Conservation (phyloP, 92 coral and sea anemone species). For the Metridium senile region DNA sequence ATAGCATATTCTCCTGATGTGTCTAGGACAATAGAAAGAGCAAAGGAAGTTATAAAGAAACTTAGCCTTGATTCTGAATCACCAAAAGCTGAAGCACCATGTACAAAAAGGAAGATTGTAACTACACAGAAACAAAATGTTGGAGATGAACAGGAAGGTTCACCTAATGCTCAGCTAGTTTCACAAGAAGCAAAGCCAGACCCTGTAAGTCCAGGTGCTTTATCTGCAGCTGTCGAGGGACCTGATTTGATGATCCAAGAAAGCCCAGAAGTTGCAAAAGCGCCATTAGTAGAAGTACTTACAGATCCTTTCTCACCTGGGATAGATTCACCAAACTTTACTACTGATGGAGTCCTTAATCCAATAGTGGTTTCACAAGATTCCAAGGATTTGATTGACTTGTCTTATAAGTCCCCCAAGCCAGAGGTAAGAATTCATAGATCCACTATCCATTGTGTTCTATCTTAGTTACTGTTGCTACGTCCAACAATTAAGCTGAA, state of each 20-base stretch:
- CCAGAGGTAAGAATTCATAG: constrained; percentile 32
- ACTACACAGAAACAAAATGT: not conserved
- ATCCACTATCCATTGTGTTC: no score
- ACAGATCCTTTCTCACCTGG: constrained; percentile 61
- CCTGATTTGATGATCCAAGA: constrained; percentile 26
- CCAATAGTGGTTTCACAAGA: constrained; percentile 30
- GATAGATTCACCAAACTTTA: constrained; percentile 36
- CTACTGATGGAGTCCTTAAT: constrained; percentile 35
- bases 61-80: not conserved
- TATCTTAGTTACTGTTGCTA: no score
- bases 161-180: not conserved
- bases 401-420: constrained; percentile 37
- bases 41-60: not conserved
- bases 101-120: not conserved
- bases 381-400: constrained; percentile 35
- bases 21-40: not conserved
- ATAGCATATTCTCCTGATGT: not conserved
- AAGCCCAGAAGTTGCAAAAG: constrained; percentile 9
- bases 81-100: not conserved
- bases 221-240: not conserved
- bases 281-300: not conserved
- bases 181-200: not conserved
- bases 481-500: no score
- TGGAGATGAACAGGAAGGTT: not conserved
- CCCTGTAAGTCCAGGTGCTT: not conserved